Evolutionary conservation across 2,888 invertebrate species (phyloP), one percentile per base, ranked within the genome.

Genomic region (Tethea ocularis): DNA sequence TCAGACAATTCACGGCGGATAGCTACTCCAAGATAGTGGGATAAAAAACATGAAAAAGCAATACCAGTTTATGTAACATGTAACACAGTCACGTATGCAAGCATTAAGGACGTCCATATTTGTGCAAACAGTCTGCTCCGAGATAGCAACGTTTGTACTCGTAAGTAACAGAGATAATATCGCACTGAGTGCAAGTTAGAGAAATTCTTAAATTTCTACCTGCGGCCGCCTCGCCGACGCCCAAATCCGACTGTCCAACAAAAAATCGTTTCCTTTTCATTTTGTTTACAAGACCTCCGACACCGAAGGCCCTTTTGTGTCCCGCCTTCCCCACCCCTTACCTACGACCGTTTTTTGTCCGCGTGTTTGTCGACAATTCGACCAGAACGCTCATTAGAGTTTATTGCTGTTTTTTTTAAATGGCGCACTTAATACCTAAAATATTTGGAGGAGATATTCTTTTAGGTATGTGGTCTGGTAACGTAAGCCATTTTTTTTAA

Each of bases 281-380:
- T 91, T 68, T 89, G 84, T 90, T 88, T 89, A 88, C 89, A 87
- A 86, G 89, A 89, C 90, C 91, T 90, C 90, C 90, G 91, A 91
- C 89, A 89, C 84, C 67, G 88, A 82, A 83, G 82, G 69, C 80
- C 83, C 84, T 86, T 80, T 88, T 87, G 83, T 83, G 72, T 77
- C 74, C 62, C 67, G 62, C 76, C 78, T 77, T 78, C 74, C 75
- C 74, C 72, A 71, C 72, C 77, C 70, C 73, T 78, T 78, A 69
- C 68, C 71, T 80, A 78, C 80, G 85, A 84, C 84, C 87, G 78
- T 89, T 91, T 91, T 93, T 92, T 93, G 85, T 84, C 77, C 81
- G 83, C 82, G 75, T 86, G 75, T 79, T 82, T 83, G 74, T 76
- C 62, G 68, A 78, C 70, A 76, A 77, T 70, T 67, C 72, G 68